phyloP scores from a whole-genome alignment of 1,140 invertebrate species.

The Centruroides sculpturatus region DNA sequence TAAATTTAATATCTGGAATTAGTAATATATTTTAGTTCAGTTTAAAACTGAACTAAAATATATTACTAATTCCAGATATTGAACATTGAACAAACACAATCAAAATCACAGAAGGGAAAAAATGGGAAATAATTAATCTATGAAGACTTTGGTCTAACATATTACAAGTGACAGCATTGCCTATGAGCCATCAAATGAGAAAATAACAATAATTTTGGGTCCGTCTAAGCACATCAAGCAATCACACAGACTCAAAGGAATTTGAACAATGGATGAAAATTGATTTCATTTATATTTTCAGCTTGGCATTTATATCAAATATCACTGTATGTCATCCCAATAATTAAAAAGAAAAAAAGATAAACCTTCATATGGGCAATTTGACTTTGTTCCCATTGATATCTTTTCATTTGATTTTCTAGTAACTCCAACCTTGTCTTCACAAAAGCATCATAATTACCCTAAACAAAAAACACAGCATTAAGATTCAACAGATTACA shows the following conservation, averaged over 20 bases:
- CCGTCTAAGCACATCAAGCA: not conserved
- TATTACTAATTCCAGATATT: no score
- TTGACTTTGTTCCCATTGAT: slow-evolving; percentile 99
- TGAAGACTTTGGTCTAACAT: no score
- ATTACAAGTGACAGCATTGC: not conserved
- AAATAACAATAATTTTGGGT: no score
- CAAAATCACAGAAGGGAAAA: no score
- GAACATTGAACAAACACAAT: no score
- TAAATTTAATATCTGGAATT: no score
- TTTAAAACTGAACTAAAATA: no score
- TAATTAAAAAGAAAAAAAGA: not conserved
- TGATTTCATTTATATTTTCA: no score
- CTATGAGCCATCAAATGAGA: no score
- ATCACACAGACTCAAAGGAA: not conserved
- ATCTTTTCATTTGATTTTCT: slow-evolving; percentile 98
- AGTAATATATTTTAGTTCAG: no score
- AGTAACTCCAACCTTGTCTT: slow-evolving; percentile 81
- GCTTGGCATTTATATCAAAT: not conserved
- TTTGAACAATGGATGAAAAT: not conserved
- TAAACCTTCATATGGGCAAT: slow-evolving; percentile 94
- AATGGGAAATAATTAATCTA: no score
- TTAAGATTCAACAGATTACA: no score
- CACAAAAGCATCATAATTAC: slow-evolving; percentile 91
- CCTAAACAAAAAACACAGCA: slow-evolving; percentile 29
- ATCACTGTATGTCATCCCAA: not conserved